A percentile compares a stretch with the other conserved stretches of the same genome.
These are phyloP conservation scores for Oreocharis arfaki DNA, from an alignment of 2,113 vertebrate species.

Conservation along the genomic window DNA sequence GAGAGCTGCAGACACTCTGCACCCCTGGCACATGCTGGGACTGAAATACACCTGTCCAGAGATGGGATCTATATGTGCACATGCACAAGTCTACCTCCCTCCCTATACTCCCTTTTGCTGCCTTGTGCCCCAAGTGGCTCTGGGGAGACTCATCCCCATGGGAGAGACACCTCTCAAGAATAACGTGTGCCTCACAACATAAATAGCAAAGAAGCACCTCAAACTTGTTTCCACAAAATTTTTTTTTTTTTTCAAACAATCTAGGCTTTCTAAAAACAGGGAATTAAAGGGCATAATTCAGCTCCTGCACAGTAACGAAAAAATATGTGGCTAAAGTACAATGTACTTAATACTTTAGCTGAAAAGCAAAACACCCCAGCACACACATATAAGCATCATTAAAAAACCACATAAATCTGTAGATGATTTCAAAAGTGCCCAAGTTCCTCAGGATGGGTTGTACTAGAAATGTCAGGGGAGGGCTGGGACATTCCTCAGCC, in stretches of 20 bases:
- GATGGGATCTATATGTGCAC: no score
- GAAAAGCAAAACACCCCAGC: background rate
- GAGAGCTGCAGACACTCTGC: background rate
- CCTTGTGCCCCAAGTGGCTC: background rate
- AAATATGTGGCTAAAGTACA: background rate
- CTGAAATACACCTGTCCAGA: background rate
- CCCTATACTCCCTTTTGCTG: background rate
- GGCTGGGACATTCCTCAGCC: background rate
- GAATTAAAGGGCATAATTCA: background rate
- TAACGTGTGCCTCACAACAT: background rate
- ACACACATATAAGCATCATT: background rate
- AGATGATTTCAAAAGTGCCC: background rate
- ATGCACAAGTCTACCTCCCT: no score
- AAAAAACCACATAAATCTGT: background rate
- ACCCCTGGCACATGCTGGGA: fast-evolving
- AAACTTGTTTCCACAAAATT: background rate
- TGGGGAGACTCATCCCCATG: background rate
- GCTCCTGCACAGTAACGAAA: background rate
- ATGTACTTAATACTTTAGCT: background rate
- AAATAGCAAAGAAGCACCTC: background rate
- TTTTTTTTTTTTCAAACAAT: background rate
- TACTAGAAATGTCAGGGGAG: background rate
- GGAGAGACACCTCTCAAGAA: background rate
- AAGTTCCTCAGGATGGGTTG: background rate
- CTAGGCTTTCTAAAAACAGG: background rate